Percentiles rank a stretch among this genome's conserved stretches.
Conservation (phyloP, 2,113 vertebrate species). For the Calidris pygmaea region DNA sequence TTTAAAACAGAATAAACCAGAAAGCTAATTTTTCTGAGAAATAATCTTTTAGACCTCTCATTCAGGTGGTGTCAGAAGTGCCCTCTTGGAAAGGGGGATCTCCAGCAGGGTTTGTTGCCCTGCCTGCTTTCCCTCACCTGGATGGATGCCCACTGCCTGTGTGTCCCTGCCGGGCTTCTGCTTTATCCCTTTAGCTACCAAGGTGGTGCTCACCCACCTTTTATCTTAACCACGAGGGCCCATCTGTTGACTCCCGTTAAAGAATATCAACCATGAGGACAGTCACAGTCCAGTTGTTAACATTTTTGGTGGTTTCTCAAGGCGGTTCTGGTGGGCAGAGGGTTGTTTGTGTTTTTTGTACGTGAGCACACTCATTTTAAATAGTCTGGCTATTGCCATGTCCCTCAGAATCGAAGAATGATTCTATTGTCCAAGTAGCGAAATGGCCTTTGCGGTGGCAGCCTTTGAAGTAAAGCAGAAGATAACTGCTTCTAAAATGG, state of each 20-base stretch:
- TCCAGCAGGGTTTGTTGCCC: background rate
- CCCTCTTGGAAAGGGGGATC: background rate
- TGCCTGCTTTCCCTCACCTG: background rate
- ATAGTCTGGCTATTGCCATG: background rate
- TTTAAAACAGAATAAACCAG: background rate
- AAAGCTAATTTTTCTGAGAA: background rate
- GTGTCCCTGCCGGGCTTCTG: background rate
- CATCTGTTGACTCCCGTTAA: background rate
- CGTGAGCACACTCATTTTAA: background rate
- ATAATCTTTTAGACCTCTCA: background rate
- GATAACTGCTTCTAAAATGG: background rate
- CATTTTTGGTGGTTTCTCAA: background rate
- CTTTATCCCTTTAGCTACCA: background rate
- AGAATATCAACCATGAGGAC: background rate
- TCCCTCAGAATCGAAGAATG: background rate
- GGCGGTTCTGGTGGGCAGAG: background rate
- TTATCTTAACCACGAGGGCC: background rate
- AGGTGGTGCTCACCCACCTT: background rate
- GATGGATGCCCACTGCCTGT: background rate
- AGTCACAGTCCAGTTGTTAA: background rate
- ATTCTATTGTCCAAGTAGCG: background rate
- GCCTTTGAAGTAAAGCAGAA: slow-evolving; percentile 19
- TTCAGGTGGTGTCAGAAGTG: background rate
- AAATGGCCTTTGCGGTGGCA: background rate
- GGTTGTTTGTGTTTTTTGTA: background rate